Evolutionary conservation across 2,888 invertebrate species (phyloP), one percentile per base, ranked within the genome.

Genomic region (Meganola albula): DNA sequence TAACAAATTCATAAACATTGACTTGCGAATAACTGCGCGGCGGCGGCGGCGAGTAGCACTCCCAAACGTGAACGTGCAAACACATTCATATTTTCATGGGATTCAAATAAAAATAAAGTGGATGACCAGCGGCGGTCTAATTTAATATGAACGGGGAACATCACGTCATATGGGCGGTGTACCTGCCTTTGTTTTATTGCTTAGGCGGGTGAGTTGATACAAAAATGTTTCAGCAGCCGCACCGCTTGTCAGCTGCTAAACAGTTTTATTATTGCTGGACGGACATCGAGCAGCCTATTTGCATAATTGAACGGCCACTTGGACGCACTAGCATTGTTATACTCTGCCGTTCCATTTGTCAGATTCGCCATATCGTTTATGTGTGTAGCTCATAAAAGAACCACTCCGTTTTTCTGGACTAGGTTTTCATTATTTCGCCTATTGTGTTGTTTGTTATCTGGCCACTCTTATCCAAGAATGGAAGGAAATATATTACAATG

Each of bases 271-370:
- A 83, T 83, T 76, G 76, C 74, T 61, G 75, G 78, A 74, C 75
- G 74, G 72, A 74, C 77, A 76, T 75, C 64, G 77, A 64, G 49
- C 72, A 70, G 75, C 69, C 77, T 77, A 86, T 87, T 87, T 87
- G 84, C 87, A 87, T 87, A 87, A 87, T 87, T 86, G 85, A 86
- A 86, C 79, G 79, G 74, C 74, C 80, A 84, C 83, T 84, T 80
- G 74, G 76, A 80, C 69, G 68, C 75, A 77, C 80, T 77, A 77
- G 71, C 84, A 79, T 85, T 85, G 85, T 85, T 85, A 85, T 80
- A 79, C 73, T 83, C 71, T 75, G 78, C 80, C 85, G 75, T 74
- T 68, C 79, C 85, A 84, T 85, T 85, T 84, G 85, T 83, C 83
- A 84, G 84, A 85, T 84, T 83, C 72, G 74, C 68, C 60, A 71